Conservation (phyloP, 2,797 vertebrate species). For the Triplophysa bombifrons region DNA sequence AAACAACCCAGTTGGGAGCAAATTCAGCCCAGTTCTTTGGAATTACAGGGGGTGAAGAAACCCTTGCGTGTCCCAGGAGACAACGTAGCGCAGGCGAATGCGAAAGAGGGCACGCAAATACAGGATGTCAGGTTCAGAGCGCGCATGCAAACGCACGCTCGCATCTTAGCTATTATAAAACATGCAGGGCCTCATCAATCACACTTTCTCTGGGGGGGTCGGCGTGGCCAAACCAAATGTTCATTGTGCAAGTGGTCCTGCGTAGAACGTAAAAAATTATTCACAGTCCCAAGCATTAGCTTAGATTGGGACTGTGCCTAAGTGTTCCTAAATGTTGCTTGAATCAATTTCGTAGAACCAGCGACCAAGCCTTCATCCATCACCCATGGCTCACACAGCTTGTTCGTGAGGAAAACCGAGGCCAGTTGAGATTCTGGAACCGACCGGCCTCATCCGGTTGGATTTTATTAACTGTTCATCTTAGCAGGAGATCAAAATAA, state of each 20-base stretch:
- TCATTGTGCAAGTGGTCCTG: conserved; percentile 74
- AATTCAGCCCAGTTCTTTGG: conserved; percentile 53
- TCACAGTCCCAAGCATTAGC: conserved; percentile 71
- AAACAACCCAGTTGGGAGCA: conserved; percentile 56
- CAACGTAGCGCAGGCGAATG: conserved; percentile 39
- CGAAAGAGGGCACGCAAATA: conserved; percentile 26
- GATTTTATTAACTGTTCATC: conserved; percentile 50
- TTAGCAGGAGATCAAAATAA: conserved; percentile 28
- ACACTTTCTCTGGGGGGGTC: conserved; percentile 69
- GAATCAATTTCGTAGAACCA: conserved; percentile 51
- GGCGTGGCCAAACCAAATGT: conserved; percentile 70
- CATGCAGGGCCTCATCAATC: conserved; percentile 71
- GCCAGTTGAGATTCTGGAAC: conserved; percentile 39
- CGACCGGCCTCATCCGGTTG: conserved; percentile 43
- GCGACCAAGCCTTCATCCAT: conserved; percentile 53
- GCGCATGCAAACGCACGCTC: neutral
- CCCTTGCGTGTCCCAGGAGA: conserved; percentile 19
- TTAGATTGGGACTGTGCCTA: conserved; percentile 71
- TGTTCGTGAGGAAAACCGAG: conserved; percentile 42
- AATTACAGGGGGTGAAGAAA: conserved; percentile 21
- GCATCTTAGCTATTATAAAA: conserved; percentile 48
- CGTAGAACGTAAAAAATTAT: conserved; percentile 73
- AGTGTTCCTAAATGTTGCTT: conserved; percentile 64
- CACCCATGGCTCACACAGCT: conserved; percentile 39
- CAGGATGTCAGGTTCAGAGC: neutral